phyloP scores from a whole-genome alignment of 2,113 vertebrate genomes.

The Panthera tigris region DNA sequence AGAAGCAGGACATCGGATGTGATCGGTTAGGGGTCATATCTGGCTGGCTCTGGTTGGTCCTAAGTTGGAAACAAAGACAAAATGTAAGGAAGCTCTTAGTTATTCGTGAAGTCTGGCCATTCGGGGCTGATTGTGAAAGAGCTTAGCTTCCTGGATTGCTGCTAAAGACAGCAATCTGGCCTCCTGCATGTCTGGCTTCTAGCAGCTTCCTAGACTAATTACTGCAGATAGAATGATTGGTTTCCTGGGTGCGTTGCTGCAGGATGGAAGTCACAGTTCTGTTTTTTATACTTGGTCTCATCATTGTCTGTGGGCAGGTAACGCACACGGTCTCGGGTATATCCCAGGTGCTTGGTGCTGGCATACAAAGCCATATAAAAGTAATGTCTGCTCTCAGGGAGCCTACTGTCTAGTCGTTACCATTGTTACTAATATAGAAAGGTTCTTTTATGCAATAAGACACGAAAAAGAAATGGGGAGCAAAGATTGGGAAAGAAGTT shows the following conservation, averaged over 20 bases:
- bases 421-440: not conserved
- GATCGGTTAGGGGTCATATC: not conserved
- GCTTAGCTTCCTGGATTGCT: not conserved
- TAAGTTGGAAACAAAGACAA: not conserved
- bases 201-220: not conserved
- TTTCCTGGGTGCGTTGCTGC: not conserved
- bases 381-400: not conserved
- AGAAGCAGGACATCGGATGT: not conserved
- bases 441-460: not conserved
- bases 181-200: not conserved
- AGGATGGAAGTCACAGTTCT: not conserved
- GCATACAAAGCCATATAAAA: not conserved
- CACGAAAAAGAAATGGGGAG: not conserved
- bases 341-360: not conserved
- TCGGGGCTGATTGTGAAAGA: not conserved
- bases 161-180: not conserved
- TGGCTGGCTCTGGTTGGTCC: not conserved
- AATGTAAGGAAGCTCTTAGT: not conserved
- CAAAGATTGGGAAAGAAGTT: not conserved
- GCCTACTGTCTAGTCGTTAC: not conserved
- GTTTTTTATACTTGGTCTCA: not conserved
- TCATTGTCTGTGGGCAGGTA: not conserved
- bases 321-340: not conserved
- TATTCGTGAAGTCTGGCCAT: not conserved
- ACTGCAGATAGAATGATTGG: not conserved